phyloP scores from a whole-genome alignment of 2,888 invertebrate species.

The Dendrolimus houi region DNA sequence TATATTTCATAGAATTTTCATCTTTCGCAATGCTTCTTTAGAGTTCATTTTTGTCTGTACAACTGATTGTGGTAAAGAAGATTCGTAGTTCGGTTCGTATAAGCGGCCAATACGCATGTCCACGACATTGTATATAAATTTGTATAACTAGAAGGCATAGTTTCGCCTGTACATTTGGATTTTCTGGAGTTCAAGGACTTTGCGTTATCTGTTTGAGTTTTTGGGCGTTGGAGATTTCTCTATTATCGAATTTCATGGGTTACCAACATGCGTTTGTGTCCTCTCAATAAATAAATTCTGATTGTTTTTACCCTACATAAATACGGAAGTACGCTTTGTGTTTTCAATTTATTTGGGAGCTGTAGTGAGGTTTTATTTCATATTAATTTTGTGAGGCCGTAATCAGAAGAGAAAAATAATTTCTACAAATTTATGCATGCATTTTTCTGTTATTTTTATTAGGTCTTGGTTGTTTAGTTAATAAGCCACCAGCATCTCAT shows the following conservation, averaged over 20 bases:
- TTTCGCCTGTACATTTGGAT: constrained; percentile 68
- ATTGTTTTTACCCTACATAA: not conserved
- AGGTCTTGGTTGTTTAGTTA: too few species aligned
- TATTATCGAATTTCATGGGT: constrained; percentile 30
- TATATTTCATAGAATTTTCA: constrained; percentile 22
- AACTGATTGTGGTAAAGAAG: constrained; percentile 50
- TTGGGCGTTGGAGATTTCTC: constrained; percentile 33
- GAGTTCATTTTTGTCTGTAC: constrained; percentile 30
- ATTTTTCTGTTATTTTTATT: too few species aligned
- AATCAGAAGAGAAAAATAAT: too few species aligned
- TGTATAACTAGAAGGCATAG: constrained; percentile 54
- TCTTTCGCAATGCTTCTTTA: constrained; percentile 22
- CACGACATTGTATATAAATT: constrained; percentile 66
- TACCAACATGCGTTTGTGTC: constrained; percentile 17
- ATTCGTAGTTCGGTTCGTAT: constrained; percentile 65
- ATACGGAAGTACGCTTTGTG: not conserved
- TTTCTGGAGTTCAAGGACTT: constrained; percentile 73
- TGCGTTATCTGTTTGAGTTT: constrained; percentile 58
- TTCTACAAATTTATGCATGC: too few species aligned
- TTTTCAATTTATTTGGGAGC: not conserved
- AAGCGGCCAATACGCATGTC: constrained; percentile 74
- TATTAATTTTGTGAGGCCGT: too few species aligned
- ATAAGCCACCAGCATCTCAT: too few species aligned
- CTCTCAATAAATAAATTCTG: not conserved
- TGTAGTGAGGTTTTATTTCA: not conserved